Evolutionary conservation across 1,140 invertebrate genomes (phyloP), one percentile per base, ranked within the genome.

Genomic region (Macrobrachium nipponense): DNA sequence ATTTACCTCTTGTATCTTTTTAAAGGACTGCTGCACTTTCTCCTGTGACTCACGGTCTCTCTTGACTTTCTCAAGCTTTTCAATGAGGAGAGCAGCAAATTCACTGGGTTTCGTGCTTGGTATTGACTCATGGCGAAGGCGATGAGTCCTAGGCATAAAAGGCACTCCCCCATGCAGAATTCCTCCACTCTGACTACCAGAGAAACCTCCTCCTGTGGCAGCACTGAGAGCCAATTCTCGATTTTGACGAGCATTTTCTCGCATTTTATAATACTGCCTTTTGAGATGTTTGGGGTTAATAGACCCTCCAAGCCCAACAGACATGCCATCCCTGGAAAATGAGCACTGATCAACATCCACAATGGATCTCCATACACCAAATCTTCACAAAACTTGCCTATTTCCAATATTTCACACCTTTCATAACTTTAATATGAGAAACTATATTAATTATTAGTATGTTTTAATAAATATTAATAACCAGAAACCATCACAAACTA

Each of bases 221-320:
- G 70, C 80, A 79, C 68, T 79, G 23, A 79, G 0, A 58, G 75
- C 51, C 5, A 79, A 23, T 43, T 86, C 83, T 15, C 66, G 51
- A 60, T 85, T 85, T 51, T 86, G 83, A 17, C 83, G 83, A n/a
- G 83, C 83, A 75, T 86, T 86, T 59, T 86, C 83, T 27, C 83
- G 59, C 83, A 86, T 86, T n/a, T 51, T 80, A 20, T 80, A 44
- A 51, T 86, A 86, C 66, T 86, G 83, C n/a, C 59, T 79, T 59
- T 86, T 86, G 51, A 86, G 77, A 61, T 86, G 80, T 58, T 86
- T 86, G 14, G 77, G 83, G 68, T 86, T 86, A 68, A 80, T 73
- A 17, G 64, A 59, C 64, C 66, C 20, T 18, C 66, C 23, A 70
- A 66, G 58, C 11, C 84, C 77, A 18, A 86, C 61, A 18, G 84